A percentile compares a stretch with the other conserved stretches of the same genome.
Conservation (phyloP, 2,113 vertebrate genomes). For the Xenotilapia leptura region DNA sequence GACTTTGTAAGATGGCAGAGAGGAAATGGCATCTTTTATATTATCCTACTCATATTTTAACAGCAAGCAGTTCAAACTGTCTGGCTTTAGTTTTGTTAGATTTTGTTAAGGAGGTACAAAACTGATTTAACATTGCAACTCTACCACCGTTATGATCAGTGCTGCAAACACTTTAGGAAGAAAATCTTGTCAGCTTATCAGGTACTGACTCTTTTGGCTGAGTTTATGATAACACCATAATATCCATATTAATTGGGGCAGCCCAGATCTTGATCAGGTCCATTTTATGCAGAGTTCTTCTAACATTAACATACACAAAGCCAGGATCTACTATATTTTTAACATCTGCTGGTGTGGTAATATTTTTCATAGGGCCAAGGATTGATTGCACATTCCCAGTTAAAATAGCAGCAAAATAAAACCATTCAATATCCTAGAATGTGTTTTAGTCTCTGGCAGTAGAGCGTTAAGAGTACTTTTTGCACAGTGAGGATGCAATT, state of each 20-base stretch:
- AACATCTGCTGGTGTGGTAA: neutral
- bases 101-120: neutral
- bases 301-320: neutral
- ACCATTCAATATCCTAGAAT: neutral
- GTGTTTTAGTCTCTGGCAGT: neutral
- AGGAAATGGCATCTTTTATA: neutral
- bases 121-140: neutral
- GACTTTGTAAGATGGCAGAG: neutral
- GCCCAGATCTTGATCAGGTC: neutral
- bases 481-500: neutral
- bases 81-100: neutral
- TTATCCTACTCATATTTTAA: neutral
- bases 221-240: neutral
- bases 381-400: neutral
- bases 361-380: neutral
- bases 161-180: neutral
- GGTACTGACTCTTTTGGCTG: neutral
- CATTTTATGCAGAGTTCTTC: neutral
- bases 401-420: neutral
- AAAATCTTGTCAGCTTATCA: neutral
- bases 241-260: neutral
- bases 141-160: neutral
- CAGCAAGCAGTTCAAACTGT: neutral
- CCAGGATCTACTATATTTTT: neutral
- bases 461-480: neutral